phyloP scores from a whole-genome alignment of 1,140 invertebrate species.

The Hyles vespertilio region DNA sequence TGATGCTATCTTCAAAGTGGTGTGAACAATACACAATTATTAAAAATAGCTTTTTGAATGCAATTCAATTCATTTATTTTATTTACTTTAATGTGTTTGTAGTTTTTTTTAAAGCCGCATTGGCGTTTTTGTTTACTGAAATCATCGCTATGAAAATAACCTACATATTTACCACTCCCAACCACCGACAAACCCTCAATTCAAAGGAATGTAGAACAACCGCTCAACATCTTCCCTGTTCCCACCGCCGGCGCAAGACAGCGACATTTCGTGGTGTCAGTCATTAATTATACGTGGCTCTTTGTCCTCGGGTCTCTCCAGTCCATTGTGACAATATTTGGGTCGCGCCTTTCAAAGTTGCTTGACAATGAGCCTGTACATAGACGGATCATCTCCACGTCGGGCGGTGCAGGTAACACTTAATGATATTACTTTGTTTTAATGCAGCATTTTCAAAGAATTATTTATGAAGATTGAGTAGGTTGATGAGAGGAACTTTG shows the following conservation, averaged over 20 bases:
- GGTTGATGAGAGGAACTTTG: too few relatives aligned
- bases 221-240: constrained; percentile 20
- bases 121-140: too few relatives aligned
- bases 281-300: constrained; percentile 69
- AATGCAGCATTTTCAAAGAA: background rate
- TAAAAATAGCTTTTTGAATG: too few relatives aligned
- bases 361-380: constrained; percentile 47
- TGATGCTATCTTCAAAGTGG: too few relatives aligned
- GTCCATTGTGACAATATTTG: constrained; percentile 70
- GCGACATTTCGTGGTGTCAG: constrained; percentile 61
- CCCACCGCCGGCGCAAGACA: constrained; percentile 37
- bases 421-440: constrained; percentile 25
- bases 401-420: constrained; percentile 37
- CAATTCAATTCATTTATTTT: too few relatives aligned
- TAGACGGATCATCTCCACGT: constrained; percentile 55
- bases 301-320: constrained; percentile 55
- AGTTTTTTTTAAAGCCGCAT: too few relatives aligned
- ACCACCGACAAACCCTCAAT: background rate
- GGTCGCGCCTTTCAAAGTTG: constrained; percentile 58
- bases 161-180: too few relatives aligned
- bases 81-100: too few relatives aligned
- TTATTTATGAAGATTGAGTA: too few relatives aligned
- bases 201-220: background rate
- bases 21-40: too few relatives aligned
- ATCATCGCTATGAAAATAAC: too few relatives aligned